Percentiles rank a stretch among this genome's conserved stretches.
These are phyloP conservation scores for Cantharis rustica DNA, from an alignment of 2,888 invertebrate genomes.

Conservation along the genomic window DNA sequence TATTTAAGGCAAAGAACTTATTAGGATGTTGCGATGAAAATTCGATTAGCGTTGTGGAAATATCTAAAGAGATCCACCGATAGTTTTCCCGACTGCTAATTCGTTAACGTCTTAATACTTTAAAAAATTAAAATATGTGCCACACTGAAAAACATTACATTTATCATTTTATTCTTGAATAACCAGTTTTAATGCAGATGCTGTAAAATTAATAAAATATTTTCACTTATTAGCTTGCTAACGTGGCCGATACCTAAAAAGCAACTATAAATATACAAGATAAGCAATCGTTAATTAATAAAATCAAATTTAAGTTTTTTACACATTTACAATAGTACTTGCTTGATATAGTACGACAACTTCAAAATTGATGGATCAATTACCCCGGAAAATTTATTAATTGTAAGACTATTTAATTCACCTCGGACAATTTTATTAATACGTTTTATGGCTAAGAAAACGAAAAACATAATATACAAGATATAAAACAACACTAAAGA, in stretches of 20 bases:
- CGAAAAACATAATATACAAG: not conserved
- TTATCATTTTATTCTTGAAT: not conserved
- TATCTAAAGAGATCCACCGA: not conserved
- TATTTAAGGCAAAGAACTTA: not conserved
- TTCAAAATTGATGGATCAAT: not conserved
- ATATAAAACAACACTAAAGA: not conserved
- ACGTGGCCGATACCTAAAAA: not conserved
- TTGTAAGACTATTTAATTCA: not conserved
- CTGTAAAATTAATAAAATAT: slow-evolving; percentile 1
- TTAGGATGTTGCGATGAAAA: not conserved
- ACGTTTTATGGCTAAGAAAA: not conserved
- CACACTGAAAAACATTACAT: not conserved
- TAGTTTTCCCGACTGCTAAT: not conserved
- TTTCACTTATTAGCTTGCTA: not conserved
- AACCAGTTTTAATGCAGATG: not conserved
- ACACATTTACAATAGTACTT: not conserved
- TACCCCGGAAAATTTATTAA: not conserved
- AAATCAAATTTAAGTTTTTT: not conserved
- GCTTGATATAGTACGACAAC: not conserved
- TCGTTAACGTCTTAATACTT: not conserved
- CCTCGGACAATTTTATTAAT: not conserved
- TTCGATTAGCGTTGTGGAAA: not conserved
- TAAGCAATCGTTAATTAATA: not conserved
- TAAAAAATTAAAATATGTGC: not conserved
- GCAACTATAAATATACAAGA: not conserved